phyloP scores from a whole-genome alignment of 2,797 vertebrate genomes.

The Chromobotia macracanthus region DNA sequence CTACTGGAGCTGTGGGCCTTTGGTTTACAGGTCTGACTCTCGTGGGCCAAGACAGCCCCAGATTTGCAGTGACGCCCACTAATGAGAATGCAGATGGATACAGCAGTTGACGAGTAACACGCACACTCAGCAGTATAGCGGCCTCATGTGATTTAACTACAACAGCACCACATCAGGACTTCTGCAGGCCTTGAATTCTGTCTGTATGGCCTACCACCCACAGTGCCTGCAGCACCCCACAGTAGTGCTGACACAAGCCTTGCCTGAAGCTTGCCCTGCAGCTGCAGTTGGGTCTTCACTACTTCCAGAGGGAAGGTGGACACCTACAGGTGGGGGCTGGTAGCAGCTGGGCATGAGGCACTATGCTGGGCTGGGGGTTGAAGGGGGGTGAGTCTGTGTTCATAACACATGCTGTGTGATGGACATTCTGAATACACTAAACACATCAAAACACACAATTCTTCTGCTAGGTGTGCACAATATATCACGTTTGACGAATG shows the following conservation, averaged over 20 bases:
- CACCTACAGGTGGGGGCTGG: slow-evolving; percentile 67
- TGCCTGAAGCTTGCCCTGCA: slow-evolving; percentile 88
- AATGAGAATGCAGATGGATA: too few relatives aligned
- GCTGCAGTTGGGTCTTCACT: slow-evolving; percentile 91
- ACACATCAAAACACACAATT: neutral
- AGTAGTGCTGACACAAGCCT: slow-evolving; percentile 86
- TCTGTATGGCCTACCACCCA: slow-evolving; percentile 83
- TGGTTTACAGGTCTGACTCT: too few relatives aligned
- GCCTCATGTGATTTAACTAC: slow-evolving; percentile 63
- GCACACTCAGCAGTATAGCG: too few relatives aligned
- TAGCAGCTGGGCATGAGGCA: slow-evolving; percentile 39
- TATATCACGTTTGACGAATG: neutral
- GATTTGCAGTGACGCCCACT: too few relatives aligned
- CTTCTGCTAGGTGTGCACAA: neutral
- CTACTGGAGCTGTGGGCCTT: too few relatives aligned
- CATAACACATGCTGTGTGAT: slow-evolving; percentile 58
- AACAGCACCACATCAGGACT: slow-evolving; percentile 89
- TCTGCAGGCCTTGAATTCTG: slow-evolving; percentile 90
- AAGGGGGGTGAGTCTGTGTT: slow-evolving; percentile 60
- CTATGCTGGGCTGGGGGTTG: slow-evolving; percentile 47
- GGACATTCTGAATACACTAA: too few relatives aligned
- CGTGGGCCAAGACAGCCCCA: too few relatives aligned
- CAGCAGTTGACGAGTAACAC: too few relatives aligned
- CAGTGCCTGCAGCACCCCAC: slow-evolving; percentile 83
- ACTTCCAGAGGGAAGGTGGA: slow-evolving; percentile 96